Evolutionary conservation across 2,797 vertebrate species (phyloP).

Genomic region (Poecile montanus): DNA sequence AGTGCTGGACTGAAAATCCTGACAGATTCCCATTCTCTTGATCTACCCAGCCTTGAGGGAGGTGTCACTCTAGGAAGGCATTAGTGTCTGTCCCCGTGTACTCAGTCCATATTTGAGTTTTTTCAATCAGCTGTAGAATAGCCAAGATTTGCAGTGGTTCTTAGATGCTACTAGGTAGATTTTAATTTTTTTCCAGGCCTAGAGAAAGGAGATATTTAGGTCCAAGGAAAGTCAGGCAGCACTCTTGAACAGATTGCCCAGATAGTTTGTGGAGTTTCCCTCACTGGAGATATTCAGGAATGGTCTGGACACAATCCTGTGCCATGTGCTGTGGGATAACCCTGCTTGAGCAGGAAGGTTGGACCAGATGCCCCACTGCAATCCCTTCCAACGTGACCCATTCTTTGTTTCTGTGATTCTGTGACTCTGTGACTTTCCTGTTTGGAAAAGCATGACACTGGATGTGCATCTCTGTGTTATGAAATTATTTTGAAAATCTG

Average conservation of each 20-base stretch:
- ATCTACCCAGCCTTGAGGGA: not conserved
- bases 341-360: not conserved
- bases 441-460: not conserved
- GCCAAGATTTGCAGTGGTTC: not conserved
- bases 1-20: not conserved
- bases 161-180: not conserved
- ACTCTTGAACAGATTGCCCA: not conserved
- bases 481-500: not conserved
- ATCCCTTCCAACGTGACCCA: not conserved
- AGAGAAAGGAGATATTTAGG: not conserved
- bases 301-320: rapidly evolving
- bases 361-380: not conserved
- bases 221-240: not conserved
- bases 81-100: not conserved
- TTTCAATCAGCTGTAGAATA: not conserved
- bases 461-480: not conserved
- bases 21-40: not conserved
- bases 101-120: not conserved
- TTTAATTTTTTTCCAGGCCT: not conserved
- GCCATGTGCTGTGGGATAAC: not conserved
- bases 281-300: not conserved
- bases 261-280: not conserved
- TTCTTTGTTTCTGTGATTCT: not conserved
- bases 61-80: not conserved
- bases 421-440: not conserved